A percentile compares a stretch with the other conserved stretches of the same genome.
phyloP scores from a whole-genome alignment of 2,888 invertebrate species.

The Aethes cnicana region DNA sequence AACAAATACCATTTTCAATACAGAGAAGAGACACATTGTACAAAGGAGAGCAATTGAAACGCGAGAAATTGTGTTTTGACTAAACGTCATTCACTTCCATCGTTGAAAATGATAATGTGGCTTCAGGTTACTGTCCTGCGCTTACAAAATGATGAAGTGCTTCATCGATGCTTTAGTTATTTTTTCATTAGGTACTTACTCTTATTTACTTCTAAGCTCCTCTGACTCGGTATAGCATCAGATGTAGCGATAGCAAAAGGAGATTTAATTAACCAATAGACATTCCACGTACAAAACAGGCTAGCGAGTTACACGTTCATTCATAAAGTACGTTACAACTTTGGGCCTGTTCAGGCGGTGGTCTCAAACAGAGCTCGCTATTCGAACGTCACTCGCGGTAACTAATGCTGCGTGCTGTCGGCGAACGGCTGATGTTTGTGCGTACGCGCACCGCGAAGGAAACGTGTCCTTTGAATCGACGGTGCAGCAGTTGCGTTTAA shows the following conservation, averaged over 20 bases:
- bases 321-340: conserved; percentile 50
- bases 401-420: conserved; percentile 58
- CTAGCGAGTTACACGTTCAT: conserved; percentile 48
- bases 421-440: conserved; percentile 49
- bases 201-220: not conserved
- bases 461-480: conserved; percentile 13
- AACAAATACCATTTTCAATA: too few relatives aligned
- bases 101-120: too few relatives aligned
- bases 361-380: conserved; percentile 47
- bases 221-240: not conserved
- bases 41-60: too few relatives aligned
- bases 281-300: conserved; percentile 19
- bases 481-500: conserved; percentile 4
- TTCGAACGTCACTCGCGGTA: conserved; percentile 64
- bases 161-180: too few relatives aligned
- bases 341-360: conserved; percentile 43
- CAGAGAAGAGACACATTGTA: too few relatives aligned
- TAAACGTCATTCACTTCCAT: not conserved
- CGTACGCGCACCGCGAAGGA: conserved; percentile 48
- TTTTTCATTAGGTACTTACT: too few relatives aligned
- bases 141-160: too few relatives aligned
- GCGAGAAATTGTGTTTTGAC: too few relatives aligned
- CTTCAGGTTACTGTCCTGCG: too few relatives aligned
- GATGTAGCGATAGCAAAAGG: conserved; percentile 2
- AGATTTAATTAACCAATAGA: conserved; percentile 30